phyloP scores from a whole-genome alignment of 2,113 vertebrate genomes.

The Arenaria interpres region DNA sequence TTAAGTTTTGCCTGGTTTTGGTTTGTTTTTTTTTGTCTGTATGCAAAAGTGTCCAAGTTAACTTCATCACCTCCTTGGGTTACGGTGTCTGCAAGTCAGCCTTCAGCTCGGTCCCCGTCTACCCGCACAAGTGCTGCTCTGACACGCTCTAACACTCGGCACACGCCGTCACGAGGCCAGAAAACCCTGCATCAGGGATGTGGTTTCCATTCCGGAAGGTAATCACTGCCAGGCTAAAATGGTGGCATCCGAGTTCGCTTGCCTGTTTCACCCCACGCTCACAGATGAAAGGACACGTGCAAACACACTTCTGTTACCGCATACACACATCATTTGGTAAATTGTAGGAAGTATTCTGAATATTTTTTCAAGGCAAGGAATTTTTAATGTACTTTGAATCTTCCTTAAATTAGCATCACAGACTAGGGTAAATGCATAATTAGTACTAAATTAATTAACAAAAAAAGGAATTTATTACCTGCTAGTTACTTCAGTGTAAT shows the following conservation, averaged over 20 bases:
- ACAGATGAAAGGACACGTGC: background rate
- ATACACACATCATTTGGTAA: background rate
- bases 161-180: fast-evolving
- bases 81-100: background rate
- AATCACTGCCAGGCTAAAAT: background rate
- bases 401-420: background rate
- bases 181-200: background rate
- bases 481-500: background rate
- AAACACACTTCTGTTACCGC: background rate
- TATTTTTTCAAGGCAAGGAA: background rate
- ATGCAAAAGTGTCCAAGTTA: background rate
- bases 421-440: background rate
- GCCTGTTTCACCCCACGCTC: background rate
- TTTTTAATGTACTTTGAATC: background rate
- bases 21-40: no score
- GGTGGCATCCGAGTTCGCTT: background rate
- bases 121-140: background rate
- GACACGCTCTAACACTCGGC: background rate
- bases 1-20: background rate
- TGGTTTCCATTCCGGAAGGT: background rate
- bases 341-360: background rate
- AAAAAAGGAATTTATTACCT: background rate
- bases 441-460: background rate
- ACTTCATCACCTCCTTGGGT: background rate
- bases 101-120: background rate